Evolutionary conservation across 2,888 invertebrate species (phyloP).

Genomic region (Ennomos quercinarius): DNA sequence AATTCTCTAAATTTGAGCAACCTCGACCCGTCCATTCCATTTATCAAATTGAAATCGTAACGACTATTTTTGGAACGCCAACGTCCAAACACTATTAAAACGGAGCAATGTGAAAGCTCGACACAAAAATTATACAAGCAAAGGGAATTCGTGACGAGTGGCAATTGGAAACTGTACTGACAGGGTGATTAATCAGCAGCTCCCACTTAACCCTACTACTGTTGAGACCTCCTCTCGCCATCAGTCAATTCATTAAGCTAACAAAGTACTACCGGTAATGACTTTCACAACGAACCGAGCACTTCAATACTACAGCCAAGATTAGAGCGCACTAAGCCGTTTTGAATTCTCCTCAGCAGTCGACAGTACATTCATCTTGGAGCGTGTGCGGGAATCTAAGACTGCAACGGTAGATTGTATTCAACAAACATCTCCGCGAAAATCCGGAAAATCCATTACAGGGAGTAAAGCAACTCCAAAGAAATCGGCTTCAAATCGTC

Average conservation of each 20-base stretch:
- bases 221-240: conserved; percentile 79
- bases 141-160: conserved; percentile 76
- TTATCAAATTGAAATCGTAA: conserved; percentile 52
- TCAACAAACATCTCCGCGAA: conserved; percentile 22
- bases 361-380: conserved; percentile 25
- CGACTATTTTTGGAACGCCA: conserved; percentile 44
- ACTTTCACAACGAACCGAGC: conserved; percentile 72
- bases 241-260: conserved; percentile 85
- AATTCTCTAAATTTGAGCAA: conserved; percentile 36
- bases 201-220: conserved; percentile 82
- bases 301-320: conserved; percentile 64
- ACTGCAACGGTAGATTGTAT: conserved; percentile 29
- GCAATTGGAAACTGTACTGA: conserved; percentile 81
- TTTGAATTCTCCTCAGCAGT: conserved; percentile 44
- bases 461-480: conserved; percentile 43
- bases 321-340: conserved; percentile 54
- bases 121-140: conserved; percentile 62
- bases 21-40: conserved; percentile 43
- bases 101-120: conserved; percentile 44
- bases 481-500: conserved; percentile 55
- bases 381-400: conserved; percentile 25
- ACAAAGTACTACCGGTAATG: conserved; percentile 83
- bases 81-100: conserved; percentile 45
- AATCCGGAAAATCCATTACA: conserved; percentile 33
- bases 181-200: conserved; percentile 83